Conservation (phyloP, 2,797 vertebrate genomes). For the Epinephelus malabaricus region DNA sequence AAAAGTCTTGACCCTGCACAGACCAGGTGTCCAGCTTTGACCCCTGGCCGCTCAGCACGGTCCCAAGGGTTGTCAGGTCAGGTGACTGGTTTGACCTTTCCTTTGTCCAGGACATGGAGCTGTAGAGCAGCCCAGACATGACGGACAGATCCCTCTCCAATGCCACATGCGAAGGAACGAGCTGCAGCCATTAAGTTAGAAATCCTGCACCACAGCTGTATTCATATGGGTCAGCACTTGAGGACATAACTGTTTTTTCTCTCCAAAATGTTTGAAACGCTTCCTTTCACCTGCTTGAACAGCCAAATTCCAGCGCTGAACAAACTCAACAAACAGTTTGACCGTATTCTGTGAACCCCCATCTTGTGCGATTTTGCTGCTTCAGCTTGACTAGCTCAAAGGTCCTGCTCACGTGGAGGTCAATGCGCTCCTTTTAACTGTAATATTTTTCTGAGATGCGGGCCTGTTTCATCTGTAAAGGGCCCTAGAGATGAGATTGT, state of each 20-base stretch:
- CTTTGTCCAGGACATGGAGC: conserved; percentile 54
- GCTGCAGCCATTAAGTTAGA: conserved; percentile 22
- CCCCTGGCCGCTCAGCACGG: conserved; percentile 46
- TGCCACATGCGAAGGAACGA: conserved; percentile 43
- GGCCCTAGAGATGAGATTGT: conserved; percentile 67
- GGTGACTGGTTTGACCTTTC: conserved; percentile 66
- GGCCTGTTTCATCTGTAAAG: conserved; percentile 58
- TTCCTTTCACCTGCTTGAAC: conserved; percentile 28
- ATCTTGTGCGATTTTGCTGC: conserved; percentile 32
- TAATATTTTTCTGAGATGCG: conserved; percentile 67
- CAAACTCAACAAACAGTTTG: conserved; percentile 46
- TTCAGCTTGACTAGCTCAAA: conserved; percentile 47
- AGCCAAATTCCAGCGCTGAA: neutral
- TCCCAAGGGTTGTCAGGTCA: conserved; percentile 56
- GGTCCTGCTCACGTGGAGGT: conserved; percentile 50
- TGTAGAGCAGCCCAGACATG: conserved; percentile 41
- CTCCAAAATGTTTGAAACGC: conserved; percentile 30
- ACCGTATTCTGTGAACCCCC: conserved; percentile 25
- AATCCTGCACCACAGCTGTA: conserved; percentile 29
- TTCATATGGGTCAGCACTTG: conserved; percentile 19
- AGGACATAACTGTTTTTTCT: conserved; percentile 26
- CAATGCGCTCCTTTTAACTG: conserved; percentile 62
- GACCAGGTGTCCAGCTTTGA: conserved; percentile 71
- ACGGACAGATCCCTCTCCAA: conserved; percentile 34
- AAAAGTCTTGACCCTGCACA: conserved; percentile 49